Evolutionary conservation across 2,113 vertebrate genomes (phyloP).

Genomic region (Alexandromys fortis): DNA sequence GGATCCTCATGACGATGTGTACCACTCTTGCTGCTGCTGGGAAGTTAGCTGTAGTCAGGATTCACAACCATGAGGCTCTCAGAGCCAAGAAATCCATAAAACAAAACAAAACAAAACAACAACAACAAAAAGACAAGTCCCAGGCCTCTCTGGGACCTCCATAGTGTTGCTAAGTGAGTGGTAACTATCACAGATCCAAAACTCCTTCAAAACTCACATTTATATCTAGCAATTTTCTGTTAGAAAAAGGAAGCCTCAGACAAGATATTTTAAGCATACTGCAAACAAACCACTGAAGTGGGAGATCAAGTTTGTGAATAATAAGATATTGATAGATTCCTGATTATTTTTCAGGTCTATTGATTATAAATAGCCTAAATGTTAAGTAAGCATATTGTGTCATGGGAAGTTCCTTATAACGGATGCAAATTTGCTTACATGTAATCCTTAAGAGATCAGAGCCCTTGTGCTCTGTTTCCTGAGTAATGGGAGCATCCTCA

Average conservation of each 20-base stretch:
- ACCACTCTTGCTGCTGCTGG: neutral
- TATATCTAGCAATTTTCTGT: constrained; percentile 40
- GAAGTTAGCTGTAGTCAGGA: neutral
- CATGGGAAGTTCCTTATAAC: constrained; percentile 25
- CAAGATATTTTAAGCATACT: constrained; percentile 43
- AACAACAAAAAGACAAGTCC: neutral
- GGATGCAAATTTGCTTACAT: neutral
- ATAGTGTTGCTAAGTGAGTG: constrained; percentile 23
- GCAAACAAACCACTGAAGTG: neutral
- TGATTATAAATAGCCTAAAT: constrained; percentile 53
- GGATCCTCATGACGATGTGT: neutral
- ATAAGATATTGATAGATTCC: neutral
- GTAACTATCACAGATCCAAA: constrained; percentile 40
- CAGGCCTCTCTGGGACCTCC: neutral
- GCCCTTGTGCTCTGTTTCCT: constrained; percentile 24
- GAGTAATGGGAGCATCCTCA: constrained; percentile 4
- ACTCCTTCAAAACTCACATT: constrained; percentile 33
- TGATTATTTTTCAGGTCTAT: constrained; percentile 15
- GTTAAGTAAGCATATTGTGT: neutral
- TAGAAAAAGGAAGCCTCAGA: neutral
- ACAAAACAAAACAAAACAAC: too few species aligned
- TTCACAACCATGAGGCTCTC: neutral
- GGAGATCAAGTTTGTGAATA: neutral
- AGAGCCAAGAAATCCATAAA: neutral
- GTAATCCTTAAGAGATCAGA: neutral